phyloP scores from a whole-genome alignment of 2,113 vertebrate genomes.

The Labrus mixtus region DNA sequence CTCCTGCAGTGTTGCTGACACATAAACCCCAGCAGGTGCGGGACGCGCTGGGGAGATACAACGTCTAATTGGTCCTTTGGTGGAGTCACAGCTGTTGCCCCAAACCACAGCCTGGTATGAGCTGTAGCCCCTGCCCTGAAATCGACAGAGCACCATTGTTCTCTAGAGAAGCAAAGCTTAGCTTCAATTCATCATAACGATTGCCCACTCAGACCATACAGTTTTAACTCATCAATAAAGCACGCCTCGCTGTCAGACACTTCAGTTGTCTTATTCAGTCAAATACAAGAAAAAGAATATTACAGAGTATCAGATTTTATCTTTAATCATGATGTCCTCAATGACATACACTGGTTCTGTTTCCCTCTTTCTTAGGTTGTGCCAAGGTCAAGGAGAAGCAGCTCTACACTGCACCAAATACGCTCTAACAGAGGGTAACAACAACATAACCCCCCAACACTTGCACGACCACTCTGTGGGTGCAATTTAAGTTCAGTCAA shows the following conservation, averaged over 20 bases:
- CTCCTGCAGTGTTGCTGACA: slow-evolving; percentile 73
- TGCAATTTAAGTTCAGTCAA: slow-evolving; percentile 57
- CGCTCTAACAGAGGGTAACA: slow-evolving; percentile 42
- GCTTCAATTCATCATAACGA: slow-evolving; percentile 48
- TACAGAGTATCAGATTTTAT: slow-evolving; percentile 32
- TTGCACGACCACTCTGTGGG: neutral
- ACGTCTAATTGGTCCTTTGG: slow-evolving; percentile 80
- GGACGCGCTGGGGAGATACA: slow-evolving; percentile 58
- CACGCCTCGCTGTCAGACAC: neutral
- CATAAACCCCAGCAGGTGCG: slow-evolving; percentile 83
- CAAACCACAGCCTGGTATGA: slow-evolving; percentile 70
- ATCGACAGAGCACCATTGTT: slow-evolving; percentile 76
- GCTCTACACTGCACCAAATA: slow-evolving; percentile 61
- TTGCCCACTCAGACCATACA: slow-evolving; percentile 46
- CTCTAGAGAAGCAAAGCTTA: slow-evolving; percentile 59
- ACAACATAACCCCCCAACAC: slow-evolving; percentile 10
- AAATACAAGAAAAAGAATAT: slow-evolving; percentile 9
- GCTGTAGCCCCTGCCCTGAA: slow-evolving; percentile 48
- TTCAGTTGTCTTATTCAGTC: slow-evolving; percentile 25
- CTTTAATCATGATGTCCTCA: slow-evolving; percentile 47
- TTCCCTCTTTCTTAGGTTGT: slow-evolving; percentile 37
- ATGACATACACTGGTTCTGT: slow-evolving; percentile 13
- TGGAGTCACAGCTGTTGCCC: slow-evolving; percentile 83
- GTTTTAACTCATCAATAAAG: slow-evolving; percentile 23
- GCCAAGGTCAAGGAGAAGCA: slow-evolving; percentile 71